Percentiles rank a stretch among this genome's conserved stretches.
Conservation (phyloP, 2,113 vertebrate genomes). For the Lipophrys pholis region DNA sequence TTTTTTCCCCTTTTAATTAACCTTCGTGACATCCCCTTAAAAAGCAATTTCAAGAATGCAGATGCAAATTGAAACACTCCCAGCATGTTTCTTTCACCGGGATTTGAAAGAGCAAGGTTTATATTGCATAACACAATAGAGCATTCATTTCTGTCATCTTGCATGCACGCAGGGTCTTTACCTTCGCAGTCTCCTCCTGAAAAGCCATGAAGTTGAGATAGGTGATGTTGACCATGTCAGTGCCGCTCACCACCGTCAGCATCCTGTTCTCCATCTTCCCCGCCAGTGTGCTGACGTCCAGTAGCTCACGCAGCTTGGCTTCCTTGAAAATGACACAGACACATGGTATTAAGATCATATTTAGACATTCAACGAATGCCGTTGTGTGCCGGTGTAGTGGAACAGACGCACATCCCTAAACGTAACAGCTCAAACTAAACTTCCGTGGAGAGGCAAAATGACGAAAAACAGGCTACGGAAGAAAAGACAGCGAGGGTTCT, state of each 20-base stretch:
- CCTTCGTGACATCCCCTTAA: neutral
- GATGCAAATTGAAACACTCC: neutral
- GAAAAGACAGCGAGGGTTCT: constrained; percentile 1
- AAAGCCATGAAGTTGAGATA: constrained; percentile 96
- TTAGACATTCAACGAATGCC: neutral
- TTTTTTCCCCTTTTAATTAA: constrained; percentile 7
- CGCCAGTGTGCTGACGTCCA: constrained; percentile 89
- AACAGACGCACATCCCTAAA: constrained; percentile 14
- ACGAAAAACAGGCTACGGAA: constrained; percentile 43
- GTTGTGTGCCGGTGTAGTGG: neutral
- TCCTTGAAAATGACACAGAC: constrained; percentile 82
- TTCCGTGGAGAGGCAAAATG: constrained; percentile 6
- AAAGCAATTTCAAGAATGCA: neutral
- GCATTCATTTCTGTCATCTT: no score
- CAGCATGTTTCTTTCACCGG: neutral
- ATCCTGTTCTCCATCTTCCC: constrained; percentile 92
- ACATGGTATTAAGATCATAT: constrained; percentile 12
- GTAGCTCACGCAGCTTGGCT: constrained; percentile 91
- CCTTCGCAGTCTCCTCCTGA: constrained; percentile 96
- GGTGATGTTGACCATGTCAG: constrained; percentile 95
- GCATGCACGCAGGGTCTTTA: constrained; percentile 58
- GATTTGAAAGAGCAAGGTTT: neutral
- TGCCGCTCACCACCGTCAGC: constrained; percentile 94
- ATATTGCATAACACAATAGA: neutral
- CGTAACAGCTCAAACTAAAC: constrained; percentile 17